Evolutionary conservation across 2,797 vertebrate species (phyloP).

Genomic region (Phoxinus dragarum): DNA sequence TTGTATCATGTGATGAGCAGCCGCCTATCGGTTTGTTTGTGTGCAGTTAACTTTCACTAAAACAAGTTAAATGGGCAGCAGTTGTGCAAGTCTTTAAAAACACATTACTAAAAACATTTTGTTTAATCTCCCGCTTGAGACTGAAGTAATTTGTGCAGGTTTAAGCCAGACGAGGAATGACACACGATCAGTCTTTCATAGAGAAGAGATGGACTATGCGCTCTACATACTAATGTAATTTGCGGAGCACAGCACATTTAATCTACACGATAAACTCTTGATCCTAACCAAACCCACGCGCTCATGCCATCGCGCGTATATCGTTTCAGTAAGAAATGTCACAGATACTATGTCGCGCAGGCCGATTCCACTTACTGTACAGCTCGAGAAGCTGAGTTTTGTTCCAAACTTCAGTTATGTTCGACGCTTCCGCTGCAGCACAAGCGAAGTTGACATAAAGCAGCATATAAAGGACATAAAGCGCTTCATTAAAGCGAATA

Average conservation of each 20-base stretch:
- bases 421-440: constrained; percentile 54
- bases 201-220: not conserved
- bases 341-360: constrained; percentile 25
- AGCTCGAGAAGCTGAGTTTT: constrained; percentile 72
- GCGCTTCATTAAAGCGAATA: constrained; percentile 48
- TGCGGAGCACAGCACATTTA: constrained; percentile 23
- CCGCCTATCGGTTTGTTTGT: constrained; percentile 26
- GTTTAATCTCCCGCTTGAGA: too few relatives aligned
- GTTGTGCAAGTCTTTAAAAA: constrained; percentile 4
- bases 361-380: constrained; percentile 78
- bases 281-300: constrained; percentile 1
- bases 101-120: not conserved
- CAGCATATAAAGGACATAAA: constrained; percentile 63
- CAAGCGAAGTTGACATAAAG: constrained; percentile 65
- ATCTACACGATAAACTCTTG: constrained; percentile 10
- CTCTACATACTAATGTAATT: constrained; percentile 32
- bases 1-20: constrained; percentile 46
- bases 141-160: not conserved
- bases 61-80: not conserved
- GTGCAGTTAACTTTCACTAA: not conserved
- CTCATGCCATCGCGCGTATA: not conserved
- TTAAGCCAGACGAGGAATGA: not conserved
- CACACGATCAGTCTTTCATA: not conserved
- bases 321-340: not conserved
- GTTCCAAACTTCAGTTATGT: constrained; percentile 72